Conservation (phyloP, 2,888 invertebrate genomes). For the Leptogaster cylindrica region DNA sequence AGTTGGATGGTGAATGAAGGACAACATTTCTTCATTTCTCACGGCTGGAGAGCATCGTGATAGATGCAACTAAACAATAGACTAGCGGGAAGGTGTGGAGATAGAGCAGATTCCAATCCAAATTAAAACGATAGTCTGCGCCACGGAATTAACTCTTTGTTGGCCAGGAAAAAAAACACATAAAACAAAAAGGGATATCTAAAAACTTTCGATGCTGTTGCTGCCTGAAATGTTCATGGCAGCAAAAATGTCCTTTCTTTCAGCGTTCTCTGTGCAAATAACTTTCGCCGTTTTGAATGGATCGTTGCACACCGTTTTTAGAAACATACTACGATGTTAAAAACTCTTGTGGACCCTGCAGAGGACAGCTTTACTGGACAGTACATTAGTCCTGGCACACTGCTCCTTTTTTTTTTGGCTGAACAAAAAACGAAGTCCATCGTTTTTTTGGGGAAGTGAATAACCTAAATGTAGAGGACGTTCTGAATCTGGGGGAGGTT, state of each 20-base stretch:
- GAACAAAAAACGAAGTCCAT: too few species aligned
- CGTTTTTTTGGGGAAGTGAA: too few species aligned
- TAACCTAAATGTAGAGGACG: too few species aligned
- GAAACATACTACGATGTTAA: too few species aligned
- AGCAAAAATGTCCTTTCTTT: constrained; percentile 35
- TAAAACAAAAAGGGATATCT: too few species aligned
- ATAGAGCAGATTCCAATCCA: constrained; percentile 20
- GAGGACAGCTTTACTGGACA: too few species aligned
- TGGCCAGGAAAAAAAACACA: neutral
- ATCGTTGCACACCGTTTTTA: constrained; percentile 17
- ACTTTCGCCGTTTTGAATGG: constrained; percentile 29
- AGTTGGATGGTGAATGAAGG: too few species aligned
- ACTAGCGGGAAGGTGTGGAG: neutral
- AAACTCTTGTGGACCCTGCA: too few species aligned
- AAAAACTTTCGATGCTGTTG: constrained; percentile 28
- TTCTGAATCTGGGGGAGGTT: too few species aligned
- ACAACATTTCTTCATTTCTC: constrained; percentile 37
- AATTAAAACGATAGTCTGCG: constrained; percentile 36
- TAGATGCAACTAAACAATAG: constrained; percentile 29
- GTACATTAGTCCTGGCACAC: too few species aligned
- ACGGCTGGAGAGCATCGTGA: constrained; percentile 1
- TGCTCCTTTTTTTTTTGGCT: too few species aligned
- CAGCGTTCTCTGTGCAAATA: constrained; percentile 31
- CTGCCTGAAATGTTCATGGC: constrained; percentile 25
- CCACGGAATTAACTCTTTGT: constrained; percentile 35